Evolutionary conservation across 2,888 invertebrate genomes (phyloP).

Genomic region (Amorpha juglandis): DNA sequence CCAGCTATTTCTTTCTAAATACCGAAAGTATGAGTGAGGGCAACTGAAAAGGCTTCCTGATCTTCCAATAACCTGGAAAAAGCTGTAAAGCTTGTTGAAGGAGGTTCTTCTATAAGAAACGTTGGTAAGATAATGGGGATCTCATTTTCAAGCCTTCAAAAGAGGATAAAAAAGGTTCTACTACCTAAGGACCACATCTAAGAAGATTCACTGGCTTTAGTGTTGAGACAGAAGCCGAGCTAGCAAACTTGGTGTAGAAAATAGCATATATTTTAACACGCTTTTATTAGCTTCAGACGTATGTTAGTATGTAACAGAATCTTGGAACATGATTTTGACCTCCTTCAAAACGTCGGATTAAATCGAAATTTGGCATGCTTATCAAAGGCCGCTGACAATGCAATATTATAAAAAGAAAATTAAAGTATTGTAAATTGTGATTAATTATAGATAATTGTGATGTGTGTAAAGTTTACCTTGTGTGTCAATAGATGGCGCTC

Average conservation of each 20-base stretch:
- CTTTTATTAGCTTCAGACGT: too few species aligned
- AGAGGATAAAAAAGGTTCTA: too few species aligned
- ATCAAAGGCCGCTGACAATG: too few species aligned
- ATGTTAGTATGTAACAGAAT: too few species aligned
- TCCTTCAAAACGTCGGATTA: too few species aligned
- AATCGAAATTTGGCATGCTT: too few species aligned
- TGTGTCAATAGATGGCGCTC: too few species aligned
- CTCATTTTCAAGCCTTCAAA: constrained; percentile 40
- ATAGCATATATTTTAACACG: constrained; percentile 43
- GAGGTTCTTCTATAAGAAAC: constrained; percentile 42
- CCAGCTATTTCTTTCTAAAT: constrained; percentile 39
- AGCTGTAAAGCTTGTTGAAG: constrained; percentile 39
- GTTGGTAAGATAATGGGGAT: constrained; percentile 34
- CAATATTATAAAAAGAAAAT: too few species aligned
- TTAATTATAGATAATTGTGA: too few species aligned
- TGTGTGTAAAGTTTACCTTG: too few species aligned
- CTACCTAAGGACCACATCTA: constrained; percentile 46
- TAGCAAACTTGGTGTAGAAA: constrained; percentile 40
- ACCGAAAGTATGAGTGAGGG: constrained; percentile 40
- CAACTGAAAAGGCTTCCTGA: constrained; percentile 44
- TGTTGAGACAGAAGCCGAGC: constrained; percentile 36
- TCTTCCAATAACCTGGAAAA: constrained; percentile 41
- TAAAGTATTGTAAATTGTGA: too few species aligned
- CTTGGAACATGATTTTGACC: too few species aligned
- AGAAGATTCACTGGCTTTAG: constrained; percentile 40